These are phyloP conservation scores for Amorpha juglandis DNA, from an alignment of 2,888 invertebrate genomes.

Conservation along the genomic window DNA sequence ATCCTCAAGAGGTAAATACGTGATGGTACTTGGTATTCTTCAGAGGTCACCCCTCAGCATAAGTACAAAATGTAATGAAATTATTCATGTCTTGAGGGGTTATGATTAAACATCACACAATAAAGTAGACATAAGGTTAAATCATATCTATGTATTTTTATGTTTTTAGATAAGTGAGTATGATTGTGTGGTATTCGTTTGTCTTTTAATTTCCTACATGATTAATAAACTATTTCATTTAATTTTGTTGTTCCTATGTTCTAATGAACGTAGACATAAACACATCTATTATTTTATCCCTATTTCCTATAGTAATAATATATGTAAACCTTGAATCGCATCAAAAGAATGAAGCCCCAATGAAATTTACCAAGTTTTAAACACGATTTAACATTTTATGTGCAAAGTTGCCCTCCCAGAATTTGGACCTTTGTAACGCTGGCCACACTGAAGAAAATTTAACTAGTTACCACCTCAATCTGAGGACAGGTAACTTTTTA, in stretches of 20 bases:
- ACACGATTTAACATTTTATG: constrained; percentile 62
- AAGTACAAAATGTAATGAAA: neutral
- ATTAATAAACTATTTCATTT: too few species aligned
- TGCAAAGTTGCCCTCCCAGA: constrained; percentile 43
- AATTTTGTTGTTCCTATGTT: too few species aligned
- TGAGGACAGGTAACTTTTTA: constrained; percentile 78
- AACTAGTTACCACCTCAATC: constrained; percentile 73
- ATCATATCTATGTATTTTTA: too few species aligned
- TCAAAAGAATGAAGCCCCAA: constrained; percentile 54
- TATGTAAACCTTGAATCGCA: constrained; percentile 38
- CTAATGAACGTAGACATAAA: too few species aligned
- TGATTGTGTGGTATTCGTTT: too few species aligned
- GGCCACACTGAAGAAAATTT: constrained; percentile 67
- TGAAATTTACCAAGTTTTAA: constrained; percentile 46
- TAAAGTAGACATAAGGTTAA: neutral
- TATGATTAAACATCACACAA: neutral
- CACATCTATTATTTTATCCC: too few species aligned
- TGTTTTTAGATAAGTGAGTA: too few species aligned
- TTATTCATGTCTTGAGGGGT: neutral
- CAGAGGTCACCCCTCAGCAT: neutral
- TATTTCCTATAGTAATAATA: neutral
- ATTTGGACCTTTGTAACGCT: constrained; percentile 51
- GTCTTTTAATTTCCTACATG: too few species aligned
- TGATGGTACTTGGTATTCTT: neutral
- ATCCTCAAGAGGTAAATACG: neutral